A percentile compares a stretch with the other conserved stretches of the same genome.
Conservation (phyloP, 1,140 invertebrate genomes). For the Littorina saxatilis region DNA sequence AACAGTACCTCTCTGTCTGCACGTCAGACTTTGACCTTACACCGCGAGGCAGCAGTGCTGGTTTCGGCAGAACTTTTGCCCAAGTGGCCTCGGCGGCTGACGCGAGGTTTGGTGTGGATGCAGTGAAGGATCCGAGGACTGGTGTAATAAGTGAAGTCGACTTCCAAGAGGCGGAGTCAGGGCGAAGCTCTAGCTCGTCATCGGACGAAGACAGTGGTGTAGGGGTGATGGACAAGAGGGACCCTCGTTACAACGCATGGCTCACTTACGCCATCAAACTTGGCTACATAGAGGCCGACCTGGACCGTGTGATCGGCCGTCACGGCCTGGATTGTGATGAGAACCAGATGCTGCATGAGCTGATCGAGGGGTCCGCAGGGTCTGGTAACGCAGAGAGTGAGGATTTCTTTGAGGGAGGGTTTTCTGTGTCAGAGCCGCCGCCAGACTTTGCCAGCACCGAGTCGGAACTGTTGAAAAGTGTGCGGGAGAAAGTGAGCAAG, state of each 20-base stretch:
- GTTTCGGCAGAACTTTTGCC: slow-evolving; percentile 7
- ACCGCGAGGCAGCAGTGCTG: background rate
- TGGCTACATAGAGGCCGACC: slow-evolving; percentile 91
- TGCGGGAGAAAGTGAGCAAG: slow-evolving; percentile 25
- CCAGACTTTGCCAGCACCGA: slow-evolving; percentile 5
- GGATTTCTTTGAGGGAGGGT: background rate
- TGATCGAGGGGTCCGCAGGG: slow-evolving; percentile 73
- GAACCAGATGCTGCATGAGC: slow-evolving; percentile 89
- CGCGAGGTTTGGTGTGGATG: background rate
- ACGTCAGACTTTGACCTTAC: background rate
- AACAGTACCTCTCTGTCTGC: background rate
- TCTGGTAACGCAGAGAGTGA: slow-evolving; percentile 6
- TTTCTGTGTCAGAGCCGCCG: background rate
- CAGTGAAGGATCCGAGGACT: too few relatives aligned
- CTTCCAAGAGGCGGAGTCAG: background rate
- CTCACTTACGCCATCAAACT: slow-evolving; percentile 83
- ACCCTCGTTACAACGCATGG: background rate
- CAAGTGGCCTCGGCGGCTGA: background rate
- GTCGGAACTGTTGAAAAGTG: background rate
- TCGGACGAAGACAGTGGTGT: slow-evolving; percentile 14
- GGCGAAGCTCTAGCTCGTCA: background rate
- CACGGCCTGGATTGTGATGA: slow-evolving; percentile 83
- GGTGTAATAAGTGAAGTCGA: background rate
- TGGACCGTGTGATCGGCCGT: slow-evolving; percentile 88
- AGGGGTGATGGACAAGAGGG: background rate